Base-by-base conservation (phyloP, 2,797 vertebrate species). In the Clarias platycephalus region DNA sequence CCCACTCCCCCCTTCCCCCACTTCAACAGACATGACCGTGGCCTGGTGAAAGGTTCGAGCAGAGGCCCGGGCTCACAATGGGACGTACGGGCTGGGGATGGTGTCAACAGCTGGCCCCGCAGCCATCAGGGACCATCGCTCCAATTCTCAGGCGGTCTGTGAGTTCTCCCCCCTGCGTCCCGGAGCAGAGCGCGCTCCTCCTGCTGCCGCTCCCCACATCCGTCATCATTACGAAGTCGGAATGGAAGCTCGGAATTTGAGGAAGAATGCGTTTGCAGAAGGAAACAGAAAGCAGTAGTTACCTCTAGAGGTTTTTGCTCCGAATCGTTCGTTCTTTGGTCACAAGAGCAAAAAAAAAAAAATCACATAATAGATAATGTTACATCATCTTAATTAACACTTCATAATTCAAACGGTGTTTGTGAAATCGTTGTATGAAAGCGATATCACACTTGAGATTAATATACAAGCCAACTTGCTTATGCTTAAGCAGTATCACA, bases 41-140 rank as follows among this genome's bases (percentile, higher is more conserved):
- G 84, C 77, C 82, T 79, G 64, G 79, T 85, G 77, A 83, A 83
- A 85, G 84, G 84, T 87, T 83, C 72, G 68, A 58, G 64, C 67
- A 74, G 81, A 83, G 67, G 85, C 85, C 80, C 72, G 55, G 55
- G 74, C 80, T 79, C 67, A 86, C 85, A 86, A 86, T 79, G 34
- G 80, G 80, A 60, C 74, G 4, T 40, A 40, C 80, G 71, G 81
- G 67, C 75, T 83, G 81, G 85, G 81, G 85, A 84, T 64, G 77
- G 64, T 85, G 84, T 87, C 81, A 87, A 87, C 86, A 87, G 86
- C 86, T 87, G 86, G 81, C 78, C 81, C 66, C 34, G 18, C 49
- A 81, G 84, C 81, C 86, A 83, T 76, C 44, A 85, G 84, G 84
- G 86, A 85, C 86, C 78, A 40, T 68, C 78, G 58, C 28, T 66